Base-by-base conservation (phyloP, 2,797 vertebrate genomes). In the Falco columbarius region DNA sequence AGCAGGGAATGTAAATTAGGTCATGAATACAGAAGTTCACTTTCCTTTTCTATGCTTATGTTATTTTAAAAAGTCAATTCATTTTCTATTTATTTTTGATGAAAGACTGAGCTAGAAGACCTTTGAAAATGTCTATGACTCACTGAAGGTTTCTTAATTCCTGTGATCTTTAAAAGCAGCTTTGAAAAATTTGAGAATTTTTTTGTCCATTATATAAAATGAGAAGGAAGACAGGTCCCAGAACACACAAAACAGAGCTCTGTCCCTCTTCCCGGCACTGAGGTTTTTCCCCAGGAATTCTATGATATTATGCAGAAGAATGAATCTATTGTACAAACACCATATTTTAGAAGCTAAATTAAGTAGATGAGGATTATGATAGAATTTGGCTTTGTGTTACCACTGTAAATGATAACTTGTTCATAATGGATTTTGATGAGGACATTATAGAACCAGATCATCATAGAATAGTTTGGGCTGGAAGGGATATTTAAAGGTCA, bases 71-170 rank as follows among this genome's bases (percentile, higher is more conserved):
- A 20, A 86, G 21, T 76, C 34, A 62, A 14, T 55, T 58, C 2
- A 66, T 62, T 85, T 91, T 75, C 38, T 54, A 30, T 79, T 87
- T 93, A 30, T 82, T 92, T 87, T 72, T 83, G 12, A 56, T 58
- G 32, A 72, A 89, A 82, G 54, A 38, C n/a, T 70, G 55, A 72
- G 17, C 47, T 82, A 19, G 30, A 12, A 89, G 34, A 82, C 46
- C 67, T 89, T 82, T 94, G 21, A 82, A 93, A 95, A 91, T 77
- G 29, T 40, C 67, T 92, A 6, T 92, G 81, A 95, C 36, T 92
- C 81, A 91, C n/a, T 70, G 49, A 81, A 56, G 17, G 6, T 85
- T 91, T 66, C 49, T 73, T 79, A 87, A 70, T 62, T 89, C 19
- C 49, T 82, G 29, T 76, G 75, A 91, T 77, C 14, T 90, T 81